These are phyloP conservation scores for Cotesia chilonis DNA, from an alignment of 1,140 invertebrate species.

Conservation along the genomic window DNA sequence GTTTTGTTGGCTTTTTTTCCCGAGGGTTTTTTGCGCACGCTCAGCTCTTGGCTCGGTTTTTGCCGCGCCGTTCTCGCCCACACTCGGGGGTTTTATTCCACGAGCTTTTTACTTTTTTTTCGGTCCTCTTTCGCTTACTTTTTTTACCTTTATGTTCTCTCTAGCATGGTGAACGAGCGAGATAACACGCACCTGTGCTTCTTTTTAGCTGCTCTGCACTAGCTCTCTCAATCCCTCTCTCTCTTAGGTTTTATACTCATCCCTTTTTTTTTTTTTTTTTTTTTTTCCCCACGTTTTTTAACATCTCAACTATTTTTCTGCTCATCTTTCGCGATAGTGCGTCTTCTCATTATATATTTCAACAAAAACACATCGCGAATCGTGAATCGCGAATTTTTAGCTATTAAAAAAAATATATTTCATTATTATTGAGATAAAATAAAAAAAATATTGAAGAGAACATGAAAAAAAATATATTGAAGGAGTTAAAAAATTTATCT, in stretches of 20 bases:
- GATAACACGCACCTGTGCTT: constrained; percentile 14
- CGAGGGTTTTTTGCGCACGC: constrained; percentile 20
- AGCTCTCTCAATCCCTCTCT: neutral
- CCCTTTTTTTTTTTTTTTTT: constrained; percentile 1
- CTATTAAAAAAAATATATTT: too few species aligned
- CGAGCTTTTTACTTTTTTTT: constrained; percentile 16
- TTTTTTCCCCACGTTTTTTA: constrained; percentile 7
- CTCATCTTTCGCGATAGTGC: constrained; percentile 20
- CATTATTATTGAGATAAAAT: too few species aligned
- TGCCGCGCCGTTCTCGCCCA: constrained; percentile 25
- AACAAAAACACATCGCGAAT: too few species aligned
- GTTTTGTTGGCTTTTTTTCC: constrained; percentile 4
- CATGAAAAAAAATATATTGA: too few species aligned
- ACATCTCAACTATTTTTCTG: constrained; percentile 10
- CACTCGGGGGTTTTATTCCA: constrained; percentile 10
- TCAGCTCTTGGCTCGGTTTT: constrained; percentile 28
- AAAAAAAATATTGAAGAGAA: too few species aligned
- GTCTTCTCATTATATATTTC: constrained; percentile 25
- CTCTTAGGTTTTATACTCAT: neutral
- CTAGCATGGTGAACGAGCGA: constrained; percentile 9
- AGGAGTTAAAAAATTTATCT: too few species aligned
- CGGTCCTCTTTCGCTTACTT: neutral
- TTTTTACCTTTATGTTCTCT: neutral
- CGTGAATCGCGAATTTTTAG: too few species aligned
- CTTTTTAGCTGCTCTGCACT: constrained; percentile 6